Evolutionary conservation across 2,888 invertebrate species (phyloP).

Genomic region (Auanema freiburgensis): DNA sequence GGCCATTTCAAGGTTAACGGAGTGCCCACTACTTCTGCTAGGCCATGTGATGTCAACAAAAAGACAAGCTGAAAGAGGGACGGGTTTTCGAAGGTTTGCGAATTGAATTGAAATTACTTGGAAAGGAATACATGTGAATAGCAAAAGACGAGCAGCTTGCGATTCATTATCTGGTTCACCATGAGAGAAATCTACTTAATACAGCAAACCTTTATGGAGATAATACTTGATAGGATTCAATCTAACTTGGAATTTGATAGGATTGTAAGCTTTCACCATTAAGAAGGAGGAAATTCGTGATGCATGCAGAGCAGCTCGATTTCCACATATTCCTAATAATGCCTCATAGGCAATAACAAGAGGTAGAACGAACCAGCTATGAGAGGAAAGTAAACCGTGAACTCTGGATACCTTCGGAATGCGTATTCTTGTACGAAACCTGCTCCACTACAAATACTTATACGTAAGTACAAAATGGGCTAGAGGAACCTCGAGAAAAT

Average conservation of each 20-base stretch:
- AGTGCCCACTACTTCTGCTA: background rate
- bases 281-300: conserved; percentile 35
- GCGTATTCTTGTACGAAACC: conserved; percentile 28
- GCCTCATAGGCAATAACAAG: background rate
- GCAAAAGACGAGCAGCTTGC: conserved; percentile 13
- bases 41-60: conserved; percentile 10
- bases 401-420: conserved; percentile 23
- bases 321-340: conserved; percentile 26
- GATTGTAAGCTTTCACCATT: conserved; percentile 25
- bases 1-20: background rate
- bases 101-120: background rate
- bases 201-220: background rate
- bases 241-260: conserved; percentile 19
- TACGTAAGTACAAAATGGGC: background rate
- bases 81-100: too few species aligned
- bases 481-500: conserved; percentile 16
- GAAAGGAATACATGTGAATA: conserved; percentile 8
- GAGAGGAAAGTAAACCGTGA: conserved; percentile 38
- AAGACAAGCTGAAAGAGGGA: conserved; percentile 13
- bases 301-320: conserved; percentile 36
- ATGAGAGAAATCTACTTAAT: background rate
- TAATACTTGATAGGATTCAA: conserved; percentile 23
- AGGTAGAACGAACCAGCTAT: conserved; percentile 25
- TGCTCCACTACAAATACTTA: conserved; percentile 13
- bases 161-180: conserved; percentile 11